phyloP scores from a whole-genome alignment of 37 sponge, comb jelly and placozoan species.

The Halichondria panicea region DNA sequence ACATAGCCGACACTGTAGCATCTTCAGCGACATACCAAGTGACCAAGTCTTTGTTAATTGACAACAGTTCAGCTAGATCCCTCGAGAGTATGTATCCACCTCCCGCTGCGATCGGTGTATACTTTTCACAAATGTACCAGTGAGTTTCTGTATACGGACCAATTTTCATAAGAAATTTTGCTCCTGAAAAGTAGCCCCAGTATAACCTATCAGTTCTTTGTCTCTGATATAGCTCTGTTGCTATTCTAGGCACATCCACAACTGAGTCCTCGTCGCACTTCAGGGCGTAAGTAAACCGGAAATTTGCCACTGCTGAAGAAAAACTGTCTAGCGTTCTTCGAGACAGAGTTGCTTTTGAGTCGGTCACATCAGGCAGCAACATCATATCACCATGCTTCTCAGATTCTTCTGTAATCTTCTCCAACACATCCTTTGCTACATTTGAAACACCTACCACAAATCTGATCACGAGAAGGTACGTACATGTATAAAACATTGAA shows the following conservation, averaged over 20 bases:
- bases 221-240: conserved; percentile 5
- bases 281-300: conserved; percentile 13
- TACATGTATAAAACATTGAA: neutral
- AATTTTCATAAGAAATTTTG: neutral
- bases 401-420: conserved; percentile 1
- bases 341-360: conserved; percentile 18
- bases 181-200: conserved; percentile 44
- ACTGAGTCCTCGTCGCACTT: conserved; percentile 56
- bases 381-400: conserved; percentile 14
- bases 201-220: conserved; percentile 9
- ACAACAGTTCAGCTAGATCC: conserved; percentile 14
- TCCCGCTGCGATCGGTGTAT: conserved; percentile 33
- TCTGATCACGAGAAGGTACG: conserved; percentile 5
- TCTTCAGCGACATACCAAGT: conserved; percentile 29
- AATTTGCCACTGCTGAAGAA: neutral
- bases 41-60: conserved; percentile 8
- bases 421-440: neutral
- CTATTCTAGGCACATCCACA: conserved; percentile 7
- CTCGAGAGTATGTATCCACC: conserved; percentile 36
- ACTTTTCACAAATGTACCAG: conserved; percentile 33
- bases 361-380: conserved; percentile 14
- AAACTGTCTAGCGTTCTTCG: conserved; percentile 4
- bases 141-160: conserved; percentile 28
- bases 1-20: conserved; percentile 44
- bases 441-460: conserved; percentile 35